Base-by-base conservation (phyloP, 2,113 vertebrate species). In the Peromyscus maniculatus region DNA sequence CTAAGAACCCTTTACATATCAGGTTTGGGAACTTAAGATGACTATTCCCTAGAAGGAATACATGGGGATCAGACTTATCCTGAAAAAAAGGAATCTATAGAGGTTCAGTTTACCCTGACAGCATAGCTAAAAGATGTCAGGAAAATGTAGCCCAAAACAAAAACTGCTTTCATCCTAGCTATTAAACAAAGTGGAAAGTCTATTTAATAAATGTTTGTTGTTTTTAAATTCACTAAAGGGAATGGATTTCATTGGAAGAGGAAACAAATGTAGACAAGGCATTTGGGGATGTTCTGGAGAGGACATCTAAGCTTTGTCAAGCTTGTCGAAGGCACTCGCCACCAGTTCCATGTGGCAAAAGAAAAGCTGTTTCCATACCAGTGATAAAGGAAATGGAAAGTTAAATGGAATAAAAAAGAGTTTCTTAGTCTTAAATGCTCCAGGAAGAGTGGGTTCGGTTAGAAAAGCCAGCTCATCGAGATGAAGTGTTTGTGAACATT, bases 111-210 rank as follows among this genome's bases (percentile, higher is more conserved):
- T 84, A 84, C 64, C 33, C 57, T 90, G 78, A 77, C 52, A 91
- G 31, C 36, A 64, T 46, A 92, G 79, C 57, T 95, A 59, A 95
- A 94, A 94, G 67, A 86, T 71, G 95, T 84, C 46, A 92, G 71
- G 96, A 75, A 97, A 97, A 86, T 92, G 52, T 55, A 86, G 28
- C 57, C 82, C 69, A 75, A 94, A 91, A 64, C 74, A 78, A 94
- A 94, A 96, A 82, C 46, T 91, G 36, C 95, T 97, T 91, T 83
- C 46, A 62, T 69, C 67, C 55, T 86, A 66, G 52, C 82, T 89
- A 97, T 95, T 95, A 90, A 95, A 94, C 72, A 84, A 95, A 96
- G 96, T 91, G 59, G n/a, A 88, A 96, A 95, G 74, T 87, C 78
- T 94, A 79, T 83, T 79, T 92, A 94, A 97, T 94, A 93, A 97